Percentiles rank a stretch among this genome's conserved stretches.
These are phyloP conservation scores for Ophion costatus DNA, from an alignment of 2,888 invertebrate genomes.

Conservation along the genomic window DNA sequence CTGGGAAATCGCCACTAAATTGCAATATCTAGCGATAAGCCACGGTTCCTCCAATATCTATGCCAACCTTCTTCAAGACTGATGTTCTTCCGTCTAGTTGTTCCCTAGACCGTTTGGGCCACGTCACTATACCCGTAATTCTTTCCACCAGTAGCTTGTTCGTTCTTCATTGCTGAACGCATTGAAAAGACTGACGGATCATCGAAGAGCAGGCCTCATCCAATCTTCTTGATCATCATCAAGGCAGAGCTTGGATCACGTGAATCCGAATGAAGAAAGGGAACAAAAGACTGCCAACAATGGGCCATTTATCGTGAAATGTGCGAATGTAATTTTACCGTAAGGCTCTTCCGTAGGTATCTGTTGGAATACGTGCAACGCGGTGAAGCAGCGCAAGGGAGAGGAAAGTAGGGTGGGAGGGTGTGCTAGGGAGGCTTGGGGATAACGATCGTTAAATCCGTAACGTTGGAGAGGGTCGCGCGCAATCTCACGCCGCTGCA, in stretches of 20 bases:
- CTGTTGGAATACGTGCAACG: slow-evolving; percentile 1
- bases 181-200: neutral
- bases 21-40: slow-evolving; percentile 74
- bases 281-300: neutral
- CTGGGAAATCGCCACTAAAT: slow-evolving; percentile 81
- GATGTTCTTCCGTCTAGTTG: neutral
- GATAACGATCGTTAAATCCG: slow-evolving; percentile 69
- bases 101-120: neutral
- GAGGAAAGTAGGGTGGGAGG: slow-evolving; percentile 26
- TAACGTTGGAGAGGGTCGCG: slow-evolving; percentile 50
- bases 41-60: slow-evolving; percentile 18
- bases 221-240: neutral
- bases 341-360: neutral
- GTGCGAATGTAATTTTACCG: slow-evolving; percentile 8
- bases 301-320: slow-evolving; percentile 15
- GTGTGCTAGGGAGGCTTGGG: slow-evolving; percentile 39
- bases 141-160: neutral
- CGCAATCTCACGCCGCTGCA: slow-evolving; percentile 36
- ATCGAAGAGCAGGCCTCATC: neutral
- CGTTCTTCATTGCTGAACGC: neutral
- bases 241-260: neutral
- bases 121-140: neutral
- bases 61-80: slow-evolving; percentile 8
- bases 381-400: neutral
- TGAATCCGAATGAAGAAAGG: neutral